Evolutionary conservation across 2,888 invertebrate species (phyloP), one percentile per base, ranked within the genome.

Genomic region (Drosophila nr. medialis): DNA sequence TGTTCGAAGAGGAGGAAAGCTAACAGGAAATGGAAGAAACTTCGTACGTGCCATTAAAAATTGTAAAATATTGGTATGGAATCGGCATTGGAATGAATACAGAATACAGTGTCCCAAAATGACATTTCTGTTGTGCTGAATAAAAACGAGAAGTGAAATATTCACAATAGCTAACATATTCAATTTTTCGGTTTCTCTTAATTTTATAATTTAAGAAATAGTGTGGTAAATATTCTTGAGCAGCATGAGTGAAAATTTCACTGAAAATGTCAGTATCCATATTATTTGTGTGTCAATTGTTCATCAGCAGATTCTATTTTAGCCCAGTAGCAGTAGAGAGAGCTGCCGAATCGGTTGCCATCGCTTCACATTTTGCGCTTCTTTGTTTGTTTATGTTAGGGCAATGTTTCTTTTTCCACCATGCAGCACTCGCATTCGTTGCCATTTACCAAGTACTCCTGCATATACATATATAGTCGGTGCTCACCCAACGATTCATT

Each of bases 1-100:
- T 50, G 27, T 53, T 70, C 48, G 58, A 65, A 48, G 45, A 27
- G 42, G 24, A 6, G 50, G 27, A 55, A 64, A 74, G 65, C 72
- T 68, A 73, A 77, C 82, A 80, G 89, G 83, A 84, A 84, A 86
- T 89, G 66, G 70, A 63, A 45, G 72, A 75, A 81, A 83, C 75
- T 69, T 69, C 56, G 64, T 53, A 72, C 72, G 74, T 78, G 75
- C 73, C 64, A 78, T 80, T 66, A 75, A 80, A 72, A 84, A 73
- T 84, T 72, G 79, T 77, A 68, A 84, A 89, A 81, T 76, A 75
- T 78, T 74, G 72, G 53, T 51, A 49, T 40, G 70, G 64, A 69
- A 75, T 73, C 71, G 78, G 21, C 50, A 27, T 10, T 54, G 21
- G 36, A 48, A 36, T 42, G 18, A 68, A 69, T 18, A 45, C 21